phyloP scores from a whole-genome alignment of 2,113 vertebrate genomes.

The Forbesichthys agassizii region DNA sequence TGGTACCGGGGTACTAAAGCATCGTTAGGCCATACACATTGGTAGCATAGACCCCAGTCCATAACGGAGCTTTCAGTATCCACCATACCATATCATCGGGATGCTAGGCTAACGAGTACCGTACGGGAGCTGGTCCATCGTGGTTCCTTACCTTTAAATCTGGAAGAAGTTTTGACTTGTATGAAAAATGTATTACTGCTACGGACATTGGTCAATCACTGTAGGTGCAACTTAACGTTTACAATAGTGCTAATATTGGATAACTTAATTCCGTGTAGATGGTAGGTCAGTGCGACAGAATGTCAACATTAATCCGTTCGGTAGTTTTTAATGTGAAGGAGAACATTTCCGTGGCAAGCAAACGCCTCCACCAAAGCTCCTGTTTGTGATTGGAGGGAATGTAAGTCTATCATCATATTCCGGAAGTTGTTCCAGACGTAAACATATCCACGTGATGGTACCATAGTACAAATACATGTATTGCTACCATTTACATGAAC shows the following conservation, averaged over 20 bases:
- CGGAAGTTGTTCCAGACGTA: conserved; percentile 62
- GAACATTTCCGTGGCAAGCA: conserved; percentile 50
- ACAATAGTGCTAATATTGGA: neutral
- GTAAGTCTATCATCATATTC: conserved; percentile 29
- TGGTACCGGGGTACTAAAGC: too few species aligned
- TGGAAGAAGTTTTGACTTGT: conserved; percentile 24
- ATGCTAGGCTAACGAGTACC: conserved; percentile 39
- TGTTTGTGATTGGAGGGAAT: conserved; percentile 37
- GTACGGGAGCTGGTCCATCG: neutral
- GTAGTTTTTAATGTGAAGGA: conserved; percentile 34
- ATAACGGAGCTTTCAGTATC: conserved; percentile 6
- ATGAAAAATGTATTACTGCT: conserved; percentile 16
- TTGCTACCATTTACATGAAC: conserved; percentile 10
- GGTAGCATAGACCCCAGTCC: neutral
- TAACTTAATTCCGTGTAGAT: conserved; percentile 31
- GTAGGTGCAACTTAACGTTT: neutral
- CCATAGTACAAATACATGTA: neutral
- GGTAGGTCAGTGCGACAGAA: neutral
- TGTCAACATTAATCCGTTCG: conserved; percentile 51
- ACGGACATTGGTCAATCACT: conserved; percentile 38
- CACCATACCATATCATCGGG: conserved; percentile 33
- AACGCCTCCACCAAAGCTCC: neutral
- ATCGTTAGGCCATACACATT: neutral
- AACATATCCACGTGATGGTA: conserved; percentile 71
- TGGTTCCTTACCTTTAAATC: conserved; percentile 66